phyloP scores from a whole-genome alignment of 2,113 vertebrate species.

The Lasiurus cinereus region DNA sequence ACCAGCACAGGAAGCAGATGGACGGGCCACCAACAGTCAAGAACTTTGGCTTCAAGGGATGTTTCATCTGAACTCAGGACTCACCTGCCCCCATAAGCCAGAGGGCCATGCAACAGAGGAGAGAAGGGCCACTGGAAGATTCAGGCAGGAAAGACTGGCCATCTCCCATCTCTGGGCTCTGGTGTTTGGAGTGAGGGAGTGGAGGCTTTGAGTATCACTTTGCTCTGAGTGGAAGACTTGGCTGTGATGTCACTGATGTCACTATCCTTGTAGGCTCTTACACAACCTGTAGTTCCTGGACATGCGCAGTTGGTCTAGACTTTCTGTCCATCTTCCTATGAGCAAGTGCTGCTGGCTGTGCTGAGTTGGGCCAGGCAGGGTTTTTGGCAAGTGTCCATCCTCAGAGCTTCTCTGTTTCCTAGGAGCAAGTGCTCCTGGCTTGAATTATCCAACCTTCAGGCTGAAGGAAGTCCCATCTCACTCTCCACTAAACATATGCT shows the following conservation, averaged over 20 bases:
- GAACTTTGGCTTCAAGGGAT: too few relatives aligned
- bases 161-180: neutral
- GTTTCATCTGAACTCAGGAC: neutral
- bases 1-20: accelerated
- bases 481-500: neutral
- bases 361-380: neutral
- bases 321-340: too few relatives aligned
- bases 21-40: accelerated
- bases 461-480: neutral
- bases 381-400: too few relatives aligned
- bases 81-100: constrained; percentile 45
- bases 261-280: neutral
- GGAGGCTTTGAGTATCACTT: too few relatives aligned
- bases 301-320: neutral
- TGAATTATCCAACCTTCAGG: neutral
- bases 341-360: too few relatives aligned
- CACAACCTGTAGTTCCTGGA: accelerated
- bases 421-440: too few relatives aligned
- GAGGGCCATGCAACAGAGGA: neutral
- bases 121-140: neutral
- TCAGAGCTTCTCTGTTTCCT: neutral
- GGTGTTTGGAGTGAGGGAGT: too few relatives aligned
- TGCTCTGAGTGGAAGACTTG: neutral
- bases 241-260: neutral
- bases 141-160: neutral